phyloP scores from a whole-genome alignment of 2,888 invertebrate species.

The Sesia apiformis region DNA sequence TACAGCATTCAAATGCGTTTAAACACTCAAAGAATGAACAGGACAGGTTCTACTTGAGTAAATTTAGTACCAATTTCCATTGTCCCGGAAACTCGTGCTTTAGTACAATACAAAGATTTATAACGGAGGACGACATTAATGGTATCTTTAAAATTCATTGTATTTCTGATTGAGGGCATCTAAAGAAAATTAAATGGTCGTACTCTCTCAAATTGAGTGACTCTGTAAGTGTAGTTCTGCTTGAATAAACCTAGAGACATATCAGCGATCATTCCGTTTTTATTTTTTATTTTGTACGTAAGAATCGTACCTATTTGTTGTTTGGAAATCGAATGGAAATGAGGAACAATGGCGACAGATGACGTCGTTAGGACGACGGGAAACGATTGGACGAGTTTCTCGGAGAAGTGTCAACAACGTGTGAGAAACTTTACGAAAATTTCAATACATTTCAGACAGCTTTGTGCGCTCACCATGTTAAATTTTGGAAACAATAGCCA shows the following conservation, averaged over 20 bases:
- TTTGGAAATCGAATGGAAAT: background rate
- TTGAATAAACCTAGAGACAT: background rate
- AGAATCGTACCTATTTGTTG: background rate
- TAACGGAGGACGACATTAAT: too few relatives aligned
- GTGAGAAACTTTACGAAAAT: background rate
- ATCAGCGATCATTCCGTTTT: background rate
- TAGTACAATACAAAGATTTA: too few relatives aligned
- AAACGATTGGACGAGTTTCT: background rate
- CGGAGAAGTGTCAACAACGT: background rate
- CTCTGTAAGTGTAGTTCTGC: background rate
- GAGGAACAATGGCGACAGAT: background rate
- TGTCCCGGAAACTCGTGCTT: too few relatives aligned
- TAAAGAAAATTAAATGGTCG: slow-evolving; percentile 16
- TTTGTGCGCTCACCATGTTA: background rate
- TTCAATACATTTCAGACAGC: background rate
- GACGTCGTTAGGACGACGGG: background rate
- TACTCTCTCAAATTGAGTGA: slow-evolving; percentile 18
- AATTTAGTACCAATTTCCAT: too few relatives aligned
- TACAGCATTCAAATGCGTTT: too few relatives aligned
- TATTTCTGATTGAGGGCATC: slow-evolving; percentile 15
- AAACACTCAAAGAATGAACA: too few relatives aligned
- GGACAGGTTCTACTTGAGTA: too few relatives aligned
- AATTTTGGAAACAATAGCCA: background rate
- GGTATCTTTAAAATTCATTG: background rate
- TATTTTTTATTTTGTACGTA: background rate